These are phyloP conservation scores for Panopea generosa DNA, from an alignment of 2,888 invertebrate species.

Conservation along the genomic window DNA sequence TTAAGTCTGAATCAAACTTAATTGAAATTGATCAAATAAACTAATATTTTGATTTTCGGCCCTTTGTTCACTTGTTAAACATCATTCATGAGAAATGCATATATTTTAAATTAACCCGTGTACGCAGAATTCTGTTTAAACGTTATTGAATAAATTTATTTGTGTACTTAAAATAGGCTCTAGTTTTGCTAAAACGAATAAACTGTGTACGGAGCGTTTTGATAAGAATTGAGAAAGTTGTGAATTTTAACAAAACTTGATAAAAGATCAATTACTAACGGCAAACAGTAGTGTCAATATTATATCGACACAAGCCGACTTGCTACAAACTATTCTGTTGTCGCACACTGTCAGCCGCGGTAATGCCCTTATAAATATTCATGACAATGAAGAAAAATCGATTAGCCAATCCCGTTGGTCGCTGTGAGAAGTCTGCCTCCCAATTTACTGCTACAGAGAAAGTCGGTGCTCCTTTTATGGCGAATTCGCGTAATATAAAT, in stretches of 20 bases:
- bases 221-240: slow-evolving; percentile 34
- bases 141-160: not conserved
- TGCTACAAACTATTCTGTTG: slow-evolving; percentile 41
- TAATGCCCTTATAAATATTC: slow-evolving; percentile 48
- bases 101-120: not conserved
- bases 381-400: slow-evolving; percentile 16
- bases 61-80: slow-evolving; percentile 27
- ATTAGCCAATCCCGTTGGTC: not conserved
- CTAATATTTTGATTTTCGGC: slow-evolving; percentile 52
- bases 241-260: slow-evolving; percentile 49
- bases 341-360: slow-evolving; percentile 24
- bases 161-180: slow-evolving; percentile 23
- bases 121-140: not conserved
- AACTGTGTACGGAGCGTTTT: slow-evolving; percentile 39
- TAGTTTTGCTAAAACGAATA: slow-evolving; percentile 20
- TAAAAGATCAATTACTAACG: slow-evolving; percentile 59
- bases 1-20: slow-evolving; percentile 22
- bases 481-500: slow-evolving; percentile 62
- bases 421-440: slow-evolving; percentile 34
- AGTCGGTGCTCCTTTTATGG: slow-evolving; percentile 41
- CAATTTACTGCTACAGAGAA: slow-evolving; percentile 13
- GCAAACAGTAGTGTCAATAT: slow-evolving; percentile 58
- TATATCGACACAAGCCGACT: slow-evolving; percentile 24
- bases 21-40: slow-evolving; percentile 36
- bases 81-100: slow-evolving; percentile 34